Percentiles rank a stretch among this genome's conserved stretches.
Evolutionary conservation across 2,888 invertebrate species (phyloP).

Genomic region (Noctua comes): DNA sequence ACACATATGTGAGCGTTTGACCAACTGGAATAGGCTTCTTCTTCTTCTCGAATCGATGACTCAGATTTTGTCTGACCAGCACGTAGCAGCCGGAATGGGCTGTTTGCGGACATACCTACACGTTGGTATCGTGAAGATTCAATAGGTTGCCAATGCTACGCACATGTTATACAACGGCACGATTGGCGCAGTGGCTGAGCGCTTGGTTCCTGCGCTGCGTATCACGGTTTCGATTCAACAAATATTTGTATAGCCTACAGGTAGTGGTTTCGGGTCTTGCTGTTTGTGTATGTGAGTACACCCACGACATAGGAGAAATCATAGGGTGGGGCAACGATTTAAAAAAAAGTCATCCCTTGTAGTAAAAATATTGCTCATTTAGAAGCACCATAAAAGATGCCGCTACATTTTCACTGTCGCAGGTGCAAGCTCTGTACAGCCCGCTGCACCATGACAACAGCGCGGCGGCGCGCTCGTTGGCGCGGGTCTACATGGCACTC

Average conservation of each 20-base stretch:
- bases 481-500: constrained; percentile 80
- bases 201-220: not conserved
- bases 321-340: too few relatives aligned
- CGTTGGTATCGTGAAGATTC: too few relatives aligned
- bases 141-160: too few relatives aligned
- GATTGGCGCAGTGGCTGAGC: not conserved
- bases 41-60: too few relatives aligned
- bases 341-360: not conserved
- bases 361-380: not conserved
- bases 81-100: too few relatives aligned
- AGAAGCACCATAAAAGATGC: not conserved
- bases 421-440: constrained; percentile 82
- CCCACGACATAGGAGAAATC: not conserved
- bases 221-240: not conserved
- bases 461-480: constrained; percentile 80
- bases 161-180: not conserved
- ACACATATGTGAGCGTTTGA: not conserved
- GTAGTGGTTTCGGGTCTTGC: not conserved
- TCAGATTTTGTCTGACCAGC: too few relatives aligned
- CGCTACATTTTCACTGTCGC: constrained; percentile 13
- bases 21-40: not conserved
- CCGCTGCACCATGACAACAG: constrained; percentile 79
- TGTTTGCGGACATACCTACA: not conserved
- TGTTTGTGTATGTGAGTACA: not conserved
- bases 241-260: not conserved